Evolutionary conservation across 2,888 invertebrate species (phyloP).

Genomic region (Stenchaetothrips biformis): DNA sequence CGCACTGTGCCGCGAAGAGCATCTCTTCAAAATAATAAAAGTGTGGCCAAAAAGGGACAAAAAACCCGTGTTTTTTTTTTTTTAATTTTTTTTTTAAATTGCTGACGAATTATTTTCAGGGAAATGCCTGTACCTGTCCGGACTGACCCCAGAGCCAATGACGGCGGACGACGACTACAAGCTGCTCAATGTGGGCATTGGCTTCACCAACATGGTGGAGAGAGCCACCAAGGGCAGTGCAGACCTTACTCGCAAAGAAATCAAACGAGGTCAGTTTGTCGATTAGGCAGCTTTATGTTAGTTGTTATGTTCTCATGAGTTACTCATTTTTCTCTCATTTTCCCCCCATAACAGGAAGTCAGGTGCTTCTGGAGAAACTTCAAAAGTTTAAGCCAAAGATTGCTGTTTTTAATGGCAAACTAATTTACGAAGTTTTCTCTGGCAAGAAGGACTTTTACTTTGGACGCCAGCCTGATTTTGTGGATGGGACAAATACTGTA

Average conservation of each 20-base stretch:
- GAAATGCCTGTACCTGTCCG: conserved; percentile 94
- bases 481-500: conserved; percentile 92
- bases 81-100: conserved; percentile 27
- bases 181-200: conserved; percentile 88
- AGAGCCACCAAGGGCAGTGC: conserved; percentile 94
- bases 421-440: conserved; percentile 95
- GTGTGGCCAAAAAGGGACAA: too few relatives aligned
- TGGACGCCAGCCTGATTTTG: conserved; percentile 88
- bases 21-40: too few relatives aligned
- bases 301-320: background rate
- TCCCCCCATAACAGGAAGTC: conserved; percentile 55
- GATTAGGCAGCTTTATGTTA: background rate
- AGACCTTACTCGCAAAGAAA: conserved; percentile 88
- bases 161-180: conserved; percentile 95
- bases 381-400: conserved; percentile 91
- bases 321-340: background rate
- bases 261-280: conserved; percentile 67
- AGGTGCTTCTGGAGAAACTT: conserved; percentile 81
- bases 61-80: conserved; percentile 17
- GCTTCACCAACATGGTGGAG: conserved; percentile 96
- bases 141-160: conserved; percentile 90
- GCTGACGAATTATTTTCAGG: conserved; percentile 47
- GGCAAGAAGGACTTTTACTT: conserved; percentile 96
- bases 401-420: conserved; percentile 97
- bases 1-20: too few relatives aligned